Base-by-base conservation (phyloP, 2,888 invertebrate species). In the Spodoptera littoralis region DNA sequence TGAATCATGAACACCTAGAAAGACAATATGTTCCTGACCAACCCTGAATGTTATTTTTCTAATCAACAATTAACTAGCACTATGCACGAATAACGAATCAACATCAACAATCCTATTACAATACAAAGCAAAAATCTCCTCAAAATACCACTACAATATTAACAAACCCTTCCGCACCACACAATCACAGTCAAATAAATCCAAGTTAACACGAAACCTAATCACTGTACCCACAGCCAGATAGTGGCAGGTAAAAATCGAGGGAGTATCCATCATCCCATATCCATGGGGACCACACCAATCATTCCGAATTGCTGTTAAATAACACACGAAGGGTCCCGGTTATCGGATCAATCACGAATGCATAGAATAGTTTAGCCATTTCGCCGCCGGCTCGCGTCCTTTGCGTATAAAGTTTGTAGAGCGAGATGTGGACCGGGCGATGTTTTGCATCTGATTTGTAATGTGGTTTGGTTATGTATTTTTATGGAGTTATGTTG, bases 281-380 rank as follows among this genome's bases (percentile, higher is more conserved):
- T 50, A 64, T 73, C 78, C 71, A 66, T 58, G 62, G 76, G 69
- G 80, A 78, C 66, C 70, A 66, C 76, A 76, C 73, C 80, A 76
- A 82, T 82, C 80, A 76, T 73, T 81, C 77, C 75, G 76, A 81
- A 84, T 83, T 82, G 83, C 81, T 79, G 80, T 83, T 83, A 81
- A 87, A 86, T 84, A 86, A 87, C 82, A 83, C 75, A 83, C 75
- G 78, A 76, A 77, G 77, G 80, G 79, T 73, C 72, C 61, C 71
- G 73, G 68, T 86, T 85, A 90, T 88, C 83, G 86, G 88, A 89
- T 90, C 89, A 89, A 92, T 92, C 89, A 87, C 85, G 83, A 90
- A 92, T 91, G 91, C 91, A 91, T 91, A 88, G 91, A 91, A 88
- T 87, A 88, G 86, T 87, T 88, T 84, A 87, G 81, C 76, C 79